A percentile compares a stretch with the other conserved stretches of the same genome.
Evolutionary conservation across 2,888 invertebrate species (phyloP).

Genomic region (Lasioglossum marginatum): DNA sequence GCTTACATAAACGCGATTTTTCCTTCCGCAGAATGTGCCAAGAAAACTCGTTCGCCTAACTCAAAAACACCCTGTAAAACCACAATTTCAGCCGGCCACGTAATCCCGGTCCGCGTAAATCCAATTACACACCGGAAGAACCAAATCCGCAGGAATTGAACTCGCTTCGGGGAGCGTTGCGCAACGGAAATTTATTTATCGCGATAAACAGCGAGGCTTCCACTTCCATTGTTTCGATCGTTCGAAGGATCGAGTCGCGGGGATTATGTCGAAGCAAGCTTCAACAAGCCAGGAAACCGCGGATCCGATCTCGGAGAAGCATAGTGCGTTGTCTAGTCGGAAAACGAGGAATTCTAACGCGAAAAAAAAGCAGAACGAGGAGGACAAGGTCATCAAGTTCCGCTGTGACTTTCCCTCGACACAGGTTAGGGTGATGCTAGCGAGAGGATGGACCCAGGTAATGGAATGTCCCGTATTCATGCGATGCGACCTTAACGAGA

Average conservation of each 20-base stretch:
- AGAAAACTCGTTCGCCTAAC: background rate
- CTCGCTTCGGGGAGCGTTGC: background rate
- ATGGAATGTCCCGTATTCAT: slow-evolving; percentile 50
- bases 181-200: background rate
- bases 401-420: slow-evolving; percentile 78
- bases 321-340: background rate
- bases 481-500: slow-evolving; percentile 39
- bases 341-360: slow-evolving; percentile 25
- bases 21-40: background rate
- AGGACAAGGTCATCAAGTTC: slow-evolving; percentile 73
- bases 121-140: background rate
- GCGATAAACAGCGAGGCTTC: background rate
- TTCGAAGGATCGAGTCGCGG: background rate
- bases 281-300: background rate
- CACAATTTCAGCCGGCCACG: background rate
- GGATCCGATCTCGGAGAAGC: background rate
- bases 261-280: slow-evolving; percentile 35
- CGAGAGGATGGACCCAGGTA: slow-evolving; percentile 80
- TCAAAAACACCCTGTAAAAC: background rate
- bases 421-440: slow-evolving; percentile 75
- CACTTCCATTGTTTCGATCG: slow-evolving; percentile 25
- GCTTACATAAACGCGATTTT: slow-evolving; percentile 1
- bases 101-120: background rate
- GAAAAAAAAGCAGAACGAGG: slow-evolving; percentile 50
- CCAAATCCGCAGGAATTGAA: background rate